Conservation (phyloP, 2,888 invertebrate species). For the Belgica antarctica region DNA sequence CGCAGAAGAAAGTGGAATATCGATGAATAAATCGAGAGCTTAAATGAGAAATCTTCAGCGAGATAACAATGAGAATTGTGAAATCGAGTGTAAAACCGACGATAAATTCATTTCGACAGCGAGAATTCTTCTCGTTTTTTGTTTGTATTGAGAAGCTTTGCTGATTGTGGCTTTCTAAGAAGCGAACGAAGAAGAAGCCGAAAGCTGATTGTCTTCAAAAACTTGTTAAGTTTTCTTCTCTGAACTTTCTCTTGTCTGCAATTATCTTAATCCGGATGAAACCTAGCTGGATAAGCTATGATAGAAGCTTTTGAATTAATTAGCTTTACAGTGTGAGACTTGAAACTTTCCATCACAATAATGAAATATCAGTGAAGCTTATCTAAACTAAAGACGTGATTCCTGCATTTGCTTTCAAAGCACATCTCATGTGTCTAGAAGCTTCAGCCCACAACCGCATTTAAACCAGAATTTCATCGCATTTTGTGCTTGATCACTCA, state of each 20-base stretch:
- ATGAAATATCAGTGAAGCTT: too few species aligned
- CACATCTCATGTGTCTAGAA: too few species aligned
- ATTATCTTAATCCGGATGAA: background rate
- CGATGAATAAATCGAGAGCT: conserved; percentile 21
- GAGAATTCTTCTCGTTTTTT: background rate
- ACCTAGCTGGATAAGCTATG: too few species aligned
- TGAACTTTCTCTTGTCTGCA: background rate
- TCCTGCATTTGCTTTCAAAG: too few species aligned
- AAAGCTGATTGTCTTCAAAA: too few species aligned
- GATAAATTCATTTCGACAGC: conserved; percentile 35
- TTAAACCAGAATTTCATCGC: too few species aligned
- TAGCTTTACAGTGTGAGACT: too few species aligned
- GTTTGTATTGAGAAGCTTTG: background rate
- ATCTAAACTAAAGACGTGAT: too few species aligned
- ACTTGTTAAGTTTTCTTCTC: background rate
- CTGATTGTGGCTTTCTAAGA: background rate
- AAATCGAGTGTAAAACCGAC: conserved; percentile 39
- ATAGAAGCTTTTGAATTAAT: too few species aligned
- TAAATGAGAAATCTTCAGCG: conserved; percentile 2
- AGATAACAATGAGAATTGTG: conserved; percentile 40
- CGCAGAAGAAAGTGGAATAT: background rate
- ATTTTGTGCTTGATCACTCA: too few species aligned
- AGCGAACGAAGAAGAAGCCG: conserved; percentile 2
- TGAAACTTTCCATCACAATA: too few species aligned
- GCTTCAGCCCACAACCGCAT: too few species aligned